phyloP scores from a whole-genome alignment of 2,888 invertebrate species.

The Leptopilina drosophilae region DNA sequence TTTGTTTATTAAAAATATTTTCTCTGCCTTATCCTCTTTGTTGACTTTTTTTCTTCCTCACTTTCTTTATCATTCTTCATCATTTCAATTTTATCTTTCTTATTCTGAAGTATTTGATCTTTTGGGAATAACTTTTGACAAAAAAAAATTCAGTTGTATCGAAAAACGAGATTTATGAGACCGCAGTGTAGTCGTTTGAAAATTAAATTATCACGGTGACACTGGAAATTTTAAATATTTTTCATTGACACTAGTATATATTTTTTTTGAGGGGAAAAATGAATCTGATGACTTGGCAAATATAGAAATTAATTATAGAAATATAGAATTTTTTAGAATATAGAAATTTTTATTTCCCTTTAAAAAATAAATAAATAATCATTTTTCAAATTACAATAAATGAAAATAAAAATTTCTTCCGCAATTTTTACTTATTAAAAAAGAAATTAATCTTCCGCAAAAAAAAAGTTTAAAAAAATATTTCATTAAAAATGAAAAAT shows the following conservation, averaged over 20 bases:
- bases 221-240: not conserved
- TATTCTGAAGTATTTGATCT: too few relatives aligned
- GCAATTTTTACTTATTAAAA: not conserved
- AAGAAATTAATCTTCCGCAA: not conserved
- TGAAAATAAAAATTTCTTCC: not conserved
- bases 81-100: too few relatives aligned
- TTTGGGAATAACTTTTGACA: too few relatives aligned
- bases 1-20: not conserved
- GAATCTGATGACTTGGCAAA: not conserved
- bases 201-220: not conserved
- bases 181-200: not conserved
- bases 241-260: not conserved
- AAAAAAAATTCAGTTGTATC: too few relatives aligned
- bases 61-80: too few relatives aligned
- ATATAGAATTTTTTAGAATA: too few relatives aligned
- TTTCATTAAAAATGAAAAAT: too few relatives aligned
- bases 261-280: not conserved
- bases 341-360: too few relatives aligned
- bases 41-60: not conserved
- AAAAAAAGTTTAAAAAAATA: not conserved
- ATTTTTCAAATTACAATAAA: too few relatives aligned
- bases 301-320: not conserved
- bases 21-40: not conserved
- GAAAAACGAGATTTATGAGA: too few relatives aligned
- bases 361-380: too few relatives aligned